phyloP scores from a whole-genome alignment of 2,113 vertebrate genomes.

The Coregonus clupeaformis region DNA sequence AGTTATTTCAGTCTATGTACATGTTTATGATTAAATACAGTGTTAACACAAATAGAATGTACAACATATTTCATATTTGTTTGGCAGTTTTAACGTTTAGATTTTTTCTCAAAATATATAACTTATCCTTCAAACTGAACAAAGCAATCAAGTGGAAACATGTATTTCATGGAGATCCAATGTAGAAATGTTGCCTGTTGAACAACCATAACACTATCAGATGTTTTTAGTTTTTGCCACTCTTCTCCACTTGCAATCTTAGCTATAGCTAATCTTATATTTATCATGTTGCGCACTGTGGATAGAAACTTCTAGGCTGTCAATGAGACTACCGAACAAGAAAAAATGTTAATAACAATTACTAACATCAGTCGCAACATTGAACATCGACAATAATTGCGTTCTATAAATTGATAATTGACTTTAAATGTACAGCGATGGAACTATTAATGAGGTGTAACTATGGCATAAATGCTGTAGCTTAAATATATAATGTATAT shows the following conservation, averaged over 20 bases:
- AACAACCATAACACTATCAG: conserved; percentile 1
- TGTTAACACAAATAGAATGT: conserved; percentile 15
- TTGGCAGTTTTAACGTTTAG: conserved; percentile 10
- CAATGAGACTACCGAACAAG: not conserved
- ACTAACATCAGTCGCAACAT: not conserved
- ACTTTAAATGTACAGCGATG: not conserved
- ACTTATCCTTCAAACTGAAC: not conserved
- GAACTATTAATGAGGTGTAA: not conserved
- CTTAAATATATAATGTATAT: not conserved
- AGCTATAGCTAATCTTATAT: not conserved
- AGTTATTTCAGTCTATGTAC: conserved; percentile 38
- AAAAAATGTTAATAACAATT: not conserved
- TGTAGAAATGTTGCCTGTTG: not conserved
- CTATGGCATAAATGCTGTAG: not conserved
- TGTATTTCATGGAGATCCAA: not conserved
- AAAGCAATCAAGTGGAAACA: not conserved
- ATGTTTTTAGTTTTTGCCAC: not conserved
- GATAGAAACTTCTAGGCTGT: not conserved
- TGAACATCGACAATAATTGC: not conserved
- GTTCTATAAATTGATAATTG: not conserved
- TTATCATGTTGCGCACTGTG: not conserved
- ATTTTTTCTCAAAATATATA: conserved; percentile 36
- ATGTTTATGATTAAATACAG: conserved; percentile 50
- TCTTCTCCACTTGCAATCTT: not conserved
- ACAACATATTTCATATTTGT: conserved; percentile 15